phyloP scores from a whole-genome alignment of 2,113 vertebrate genomes.

The Antennarius striatus region DNA sequence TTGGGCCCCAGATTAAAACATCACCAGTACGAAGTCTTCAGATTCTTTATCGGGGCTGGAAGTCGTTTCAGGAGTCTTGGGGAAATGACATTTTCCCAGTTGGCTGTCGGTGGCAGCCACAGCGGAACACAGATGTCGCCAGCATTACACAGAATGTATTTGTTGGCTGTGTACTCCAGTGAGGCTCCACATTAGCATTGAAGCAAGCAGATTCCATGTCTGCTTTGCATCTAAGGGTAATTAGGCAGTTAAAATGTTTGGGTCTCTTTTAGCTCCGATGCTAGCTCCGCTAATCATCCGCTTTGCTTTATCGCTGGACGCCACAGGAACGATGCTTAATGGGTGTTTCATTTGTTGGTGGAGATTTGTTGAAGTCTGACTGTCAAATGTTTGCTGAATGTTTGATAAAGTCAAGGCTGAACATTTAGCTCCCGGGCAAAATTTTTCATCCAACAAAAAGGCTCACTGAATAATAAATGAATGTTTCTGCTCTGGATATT shows the following conservation, averaged over 20 bases:
- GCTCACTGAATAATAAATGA: slow-evolving; percentile 12
- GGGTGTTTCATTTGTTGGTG: background rate
- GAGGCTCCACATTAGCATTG: slow-evolving; percentile 3
- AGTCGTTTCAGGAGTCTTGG: slow-evolving; percentile 34
- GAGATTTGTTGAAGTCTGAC: background rate
- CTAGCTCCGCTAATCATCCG: background rate
- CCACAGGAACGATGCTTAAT: slow-evolving; percentile 15
- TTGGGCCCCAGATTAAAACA: slow-evolving; percentile 54
- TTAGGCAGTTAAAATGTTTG: slow-evolving; percentile 40
- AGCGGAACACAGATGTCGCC: slow-evolving; percentile 18
- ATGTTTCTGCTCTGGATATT: slow-evolving; percentile 26
- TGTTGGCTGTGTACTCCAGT: background rate
- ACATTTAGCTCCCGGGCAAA: slow-evolving; percentile 12
- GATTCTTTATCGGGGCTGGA: slow-evolving; percentile 52
- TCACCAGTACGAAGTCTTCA: slow-evolving; percentile 37
- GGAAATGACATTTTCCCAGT: slow-evolving; percentile 40
- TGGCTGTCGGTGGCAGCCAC: slow-evolving; percentile 10
- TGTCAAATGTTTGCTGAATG: background rate
- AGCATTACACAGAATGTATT: background rate
- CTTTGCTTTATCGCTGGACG: slow-evolving; percentile 16
- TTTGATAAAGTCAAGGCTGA: slow-evolving; percentile 15
- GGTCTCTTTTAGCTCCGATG: slow-evolving; percentile 13
- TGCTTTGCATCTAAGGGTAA: slow-evolving; percentile 35
- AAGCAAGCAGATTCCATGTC: slow-evolving; percentile 1
- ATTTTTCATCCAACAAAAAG: slow-evolving; percentile 13